phyloP scores from a whole-genome alignment of 2,797 vertebrate species.

The Iguana delicatissima region DNA sequence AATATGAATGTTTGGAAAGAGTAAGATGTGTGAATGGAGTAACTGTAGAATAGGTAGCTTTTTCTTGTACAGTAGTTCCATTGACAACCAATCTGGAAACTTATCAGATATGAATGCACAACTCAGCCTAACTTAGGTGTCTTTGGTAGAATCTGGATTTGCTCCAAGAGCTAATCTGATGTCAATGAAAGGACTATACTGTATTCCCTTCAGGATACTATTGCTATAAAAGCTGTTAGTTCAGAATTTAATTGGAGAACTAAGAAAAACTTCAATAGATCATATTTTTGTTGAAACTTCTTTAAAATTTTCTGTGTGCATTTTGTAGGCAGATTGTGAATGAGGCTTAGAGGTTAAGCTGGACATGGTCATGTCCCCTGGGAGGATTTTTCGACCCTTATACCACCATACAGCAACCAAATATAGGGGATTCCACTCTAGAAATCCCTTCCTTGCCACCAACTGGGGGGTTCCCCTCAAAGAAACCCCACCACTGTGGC shows the following conservation, averaged over 20 bases:
- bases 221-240: slow-evolving; percentile 49
- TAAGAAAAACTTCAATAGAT: slow-evolving; percentile 42
- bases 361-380: not conserved
- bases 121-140: slow-evolving; percentile 69
- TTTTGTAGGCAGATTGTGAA: not conserved
- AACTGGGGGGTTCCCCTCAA: too few relatives aligned
- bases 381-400: not conserved
- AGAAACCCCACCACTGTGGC: too few relatives aligned
- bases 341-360: slow-evolving; percentile 37
- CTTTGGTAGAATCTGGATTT: slow-evolving; percentile 61
- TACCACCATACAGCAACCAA: too few relatives aligned
- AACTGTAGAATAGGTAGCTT: slow-evolving; percentile 45
- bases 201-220: slow-evolving; percentile 45
- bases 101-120: slow-evolving; percentile 73
- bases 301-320: slow-evolving; percentile 22
- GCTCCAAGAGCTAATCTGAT: slow-evolving; percentile 67
- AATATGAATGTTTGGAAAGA: slow-evolving; percentile 66
- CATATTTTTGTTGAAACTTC: slow-evolving; percentile 46
- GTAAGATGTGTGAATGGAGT: slow-evolving; percentile 56
- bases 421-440: too few relatives aligned
- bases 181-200: slow-evolving; percentile 65
- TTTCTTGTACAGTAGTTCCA: slow-evolving; percentile 60
- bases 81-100: slow-evolving; percentile 69
- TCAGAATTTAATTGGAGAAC: slow-evolving; percentile 48
- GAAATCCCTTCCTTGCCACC: too few relatives aligned